Evolutionary conservation across 1,140 invertebrate species (phyloP).

Genomic region (Stegodyphus mimosarum): DNA sequence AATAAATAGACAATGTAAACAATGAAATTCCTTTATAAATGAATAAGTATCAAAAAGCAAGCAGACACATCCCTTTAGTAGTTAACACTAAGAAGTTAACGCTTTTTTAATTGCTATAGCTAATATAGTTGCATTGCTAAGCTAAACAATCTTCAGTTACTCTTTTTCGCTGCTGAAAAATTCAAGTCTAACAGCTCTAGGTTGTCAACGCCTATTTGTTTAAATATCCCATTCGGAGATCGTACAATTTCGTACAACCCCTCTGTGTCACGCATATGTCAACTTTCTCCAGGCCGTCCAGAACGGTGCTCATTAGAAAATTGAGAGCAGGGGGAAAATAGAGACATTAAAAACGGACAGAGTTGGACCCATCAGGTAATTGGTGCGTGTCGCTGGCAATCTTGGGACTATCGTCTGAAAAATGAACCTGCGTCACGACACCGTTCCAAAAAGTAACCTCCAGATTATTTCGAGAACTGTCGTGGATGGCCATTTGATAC

Average conservation of each 20-base stretch:
- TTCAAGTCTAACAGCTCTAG: too few relatives aligned
- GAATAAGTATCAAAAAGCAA: too few relatives aligned
- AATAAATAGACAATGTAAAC: too few relatives aligned
- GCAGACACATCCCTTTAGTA: too few relatives aligned
- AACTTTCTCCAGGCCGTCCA: background rate
- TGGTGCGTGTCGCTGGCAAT: conserved; percentile 39
- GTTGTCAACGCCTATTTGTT: too few relatives aligned
- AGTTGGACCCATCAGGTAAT: conserved; percentile 28
- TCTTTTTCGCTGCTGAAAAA: too few relatives aligned
- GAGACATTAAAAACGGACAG: conserved; percentile 42
- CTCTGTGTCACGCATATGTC: conserved; percentile 7
- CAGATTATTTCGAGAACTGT: background rate
- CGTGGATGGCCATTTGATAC: background rate
- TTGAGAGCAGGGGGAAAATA: conserved; percentile 7
- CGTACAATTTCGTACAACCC: background rate
- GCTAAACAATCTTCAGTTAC: too few relatives aligned
- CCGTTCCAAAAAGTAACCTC: background rate
- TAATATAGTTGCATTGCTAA: too few relatives aligned
- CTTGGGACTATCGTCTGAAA: conserved; percentile 22
- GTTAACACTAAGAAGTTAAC: too few relatives aligned
- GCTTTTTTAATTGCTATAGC: too few relatives aligned
- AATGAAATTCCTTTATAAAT: too few relatives aligned
- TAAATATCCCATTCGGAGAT: too few relatives aligned
- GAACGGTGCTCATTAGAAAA: conserved; percentile 5
- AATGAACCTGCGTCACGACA: conserved; percentile 34